Conservation (phyloP, 2,888 invertebrate genomes). For the Enchytraeus crypticus region DNA sequence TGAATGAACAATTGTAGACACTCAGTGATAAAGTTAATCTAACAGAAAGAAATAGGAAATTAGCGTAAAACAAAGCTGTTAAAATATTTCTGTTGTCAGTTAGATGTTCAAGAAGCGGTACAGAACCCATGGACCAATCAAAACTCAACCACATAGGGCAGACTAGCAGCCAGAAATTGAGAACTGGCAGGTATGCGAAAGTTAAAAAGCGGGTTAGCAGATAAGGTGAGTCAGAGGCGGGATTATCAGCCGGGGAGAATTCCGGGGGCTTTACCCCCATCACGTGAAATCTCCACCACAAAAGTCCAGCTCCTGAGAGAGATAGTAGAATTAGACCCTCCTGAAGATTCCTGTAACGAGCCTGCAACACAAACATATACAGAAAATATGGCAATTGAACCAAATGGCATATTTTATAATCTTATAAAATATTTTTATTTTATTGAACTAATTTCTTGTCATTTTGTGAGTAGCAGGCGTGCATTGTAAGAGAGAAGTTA, state of each 20-base stretch:
- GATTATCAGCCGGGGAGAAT: slow-evolving; percentile 91
- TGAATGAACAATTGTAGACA: not conserved
- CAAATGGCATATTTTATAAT: too few species aligned
- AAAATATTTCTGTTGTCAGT: slow-evolving; percentile 71
- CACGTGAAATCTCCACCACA: slow-evolving; percentile 68
- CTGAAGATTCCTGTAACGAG: not conserved
- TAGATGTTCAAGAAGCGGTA: slow-evolving; percentile 71
- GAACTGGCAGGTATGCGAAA: slow-evolving; percentile 80
- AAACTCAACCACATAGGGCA: slow-evolving; percentile 83
- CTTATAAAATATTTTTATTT: too few species aligned
- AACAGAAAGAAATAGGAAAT: slow-evolving; percentile 28
- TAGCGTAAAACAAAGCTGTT: slow-evolving; percentile 65
- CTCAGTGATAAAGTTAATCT: not conserved
- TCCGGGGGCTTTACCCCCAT: slow-evolving; percentile 63
- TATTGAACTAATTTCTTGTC: too few species aligned
- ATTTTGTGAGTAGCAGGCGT: too few species aligned
- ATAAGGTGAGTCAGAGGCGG: slow-evolving; percentile 77
- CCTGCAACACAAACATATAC: not conserved
- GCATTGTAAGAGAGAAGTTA: too few species aligned
- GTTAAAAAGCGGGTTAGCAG: slow-evolving; percentile 74
- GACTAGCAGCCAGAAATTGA: slow-evolving; percentile 77
- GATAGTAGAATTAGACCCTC: not conserved
- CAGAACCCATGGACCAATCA: slow-evolving; percentile 97
- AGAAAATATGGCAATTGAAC: not conserved
- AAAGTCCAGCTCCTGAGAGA: slow-evolving; percentile 46